Conservation (phyloP, 2,888 invertebrate species). For the Imbricaverruca yamaguchii region DNA sequence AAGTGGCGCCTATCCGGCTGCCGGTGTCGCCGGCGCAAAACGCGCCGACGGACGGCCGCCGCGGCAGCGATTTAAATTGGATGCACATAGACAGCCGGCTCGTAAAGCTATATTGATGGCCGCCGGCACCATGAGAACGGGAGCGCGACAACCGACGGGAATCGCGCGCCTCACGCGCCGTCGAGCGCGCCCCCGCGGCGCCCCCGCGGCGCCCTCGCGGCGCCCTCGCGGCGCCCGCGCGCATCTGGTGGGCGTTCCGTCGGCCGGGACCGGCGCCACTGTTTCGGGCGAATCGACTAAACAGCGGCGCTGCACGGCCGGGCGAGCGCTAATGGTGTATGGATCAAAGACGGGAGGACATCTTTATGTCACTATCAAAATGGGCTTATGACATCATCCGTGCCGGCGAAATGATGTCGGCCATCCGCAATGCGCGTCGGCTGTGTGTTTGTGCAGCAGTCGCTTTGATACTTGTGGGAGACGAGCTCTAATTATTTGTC, state of each 20-base stretch:
- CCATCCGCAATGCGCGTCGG: not conserved
- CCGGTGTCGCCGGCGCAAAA: not conserved
- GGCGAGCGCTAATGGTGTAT: not conserved
- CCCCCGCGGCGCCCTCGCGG: too few relatives aligned
- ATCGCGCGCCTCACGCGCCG: not conserved
- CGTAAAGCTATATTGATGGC: not conserved
- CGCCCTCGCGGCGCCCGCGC: not conserved
- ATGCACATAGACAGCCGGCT: not conserved
- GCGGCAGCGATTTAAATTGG: not conserved
- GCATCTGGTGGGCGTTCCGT: not conserved
- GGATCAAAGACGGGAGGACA: not conserved
- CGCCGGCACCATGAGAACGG: not conserved
- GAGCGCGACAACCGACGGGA: not conserved
- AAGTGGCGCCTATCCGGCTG: not conserved
- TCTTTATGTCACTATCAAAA: not conserved
- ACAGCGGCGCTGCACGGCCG: not conserved
- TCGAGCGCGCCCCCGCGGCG: not conserved
- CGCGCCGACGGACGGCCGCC: not conserved
- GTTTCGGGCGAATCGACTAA: not conserved
- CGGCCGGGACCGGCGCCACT: too few relatives aligned
- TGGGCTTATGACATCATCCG: slow-evolving; percentile 12
- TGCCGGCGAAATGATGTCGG: not conserved
- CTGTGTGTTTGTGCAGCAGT: too few relatives aligned
- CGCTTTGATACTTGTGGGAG: not conserved
- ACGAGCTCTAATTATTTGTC: not conserved